Evolutionary conservation across 2,113 vertebrate genomes (phyloP).

Genomic region (Periophthalmus modestus): DNA sequence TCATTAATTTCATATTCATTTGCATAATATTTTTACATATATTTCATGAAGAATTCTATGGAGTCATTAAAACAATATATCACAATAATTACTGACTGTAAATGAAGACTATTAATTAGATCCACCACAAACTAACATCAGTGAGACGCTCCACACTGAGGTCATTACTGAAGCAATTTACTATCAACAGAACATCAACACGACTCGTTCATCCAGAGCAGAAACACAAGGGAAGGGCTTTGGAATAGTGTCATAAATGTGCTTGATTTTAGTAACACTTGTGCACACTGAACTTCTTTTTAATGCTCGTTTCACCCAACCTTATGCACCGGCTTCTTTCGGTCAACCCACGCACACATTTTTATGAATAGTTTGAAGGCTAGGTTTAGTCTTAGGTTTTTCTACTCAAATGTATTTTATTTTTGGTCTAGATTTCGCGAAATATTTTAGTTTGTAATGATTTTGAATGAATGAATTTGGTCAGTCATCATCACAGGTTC

Average conservation of each 20-base stretch:
- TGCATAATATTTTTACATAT: background rate
- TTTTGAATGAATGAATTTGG: too few species aligned
- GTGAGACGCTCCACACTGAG: background rate
- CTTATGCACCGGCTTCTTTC: background rate
- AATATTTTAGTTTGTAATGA: too few species aligned
- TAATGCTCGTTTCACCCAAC: background rate
- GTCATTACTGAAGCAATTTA: background rate
- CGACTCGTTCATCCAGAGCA: background rate
- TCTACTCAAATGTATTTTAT: too few species aligned
- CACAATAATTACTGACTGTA: background rate
- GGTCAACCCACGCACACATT: too few species aligned
- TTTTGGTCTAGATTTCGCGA: too few species aligned
- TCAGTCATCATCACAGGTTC: too few species aligned
- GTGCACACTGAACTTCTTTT: background rate
- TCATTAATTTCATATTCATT: too few species aligned
- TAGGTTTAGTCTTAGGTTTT: too few species aligned
- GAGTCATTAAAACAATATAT: background rate
- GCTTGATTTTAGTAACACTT: background rate
- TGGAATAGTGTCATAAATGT: background rate
- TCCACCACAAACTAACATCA: background rate
- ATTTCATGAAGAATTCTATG: background rate
- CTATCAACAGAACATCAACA: background rate
- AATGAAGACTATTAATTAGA: background rate
- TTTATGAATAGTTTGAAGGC: too few species aligned
- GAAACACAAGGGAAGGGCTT: background rate